Base-by-base conservation (phyloP, 1,140 invertebrate genomes). In the Sinonovacula constricta region DNA sequence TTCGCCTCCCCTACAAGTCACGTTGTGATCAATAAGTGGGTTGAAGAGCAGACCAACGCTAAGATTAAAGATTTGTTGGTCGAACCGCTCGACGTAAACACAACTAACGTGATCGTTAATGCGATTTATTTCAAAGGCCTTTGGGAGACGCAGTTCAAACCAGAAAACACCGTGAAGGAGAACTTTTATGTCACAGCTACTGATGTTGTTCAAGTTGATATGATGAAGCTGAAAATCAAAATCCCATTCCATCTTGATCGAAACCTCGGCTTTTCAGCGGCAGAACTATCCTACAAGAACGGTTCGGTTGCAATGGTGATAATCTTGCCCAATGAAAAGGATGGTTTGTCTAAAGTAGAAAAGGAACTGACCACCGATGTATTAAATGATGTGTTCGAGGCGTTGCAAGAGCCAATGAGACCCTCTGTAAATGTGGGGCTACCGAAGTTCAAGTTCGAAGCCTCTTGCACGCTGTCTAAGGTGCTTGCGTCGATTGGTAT, bases 81-180 rank as follows among this genome's bases (percentile, higher is more conserved):
- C 88, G 12, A 83, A 91, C 0, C 71, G 85, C 1, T 93, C 93
- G 0, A 90, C 1, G 80, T 91, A 0, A 69, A 80, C 0, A 95
- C 94, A 0, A 92, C 89, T 28, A 87, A 95, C 4, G 92, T 95
- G n/a, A 86, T 96, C 18, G 94, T 95, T 14, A 95, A 94, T 81
- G 94, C 95, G 0, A 86, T 96, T 3, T 96, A 96, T 76, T 96
- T 96, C 69, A 95, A 94, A 82, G 95, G 93, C 15, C 92, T 93
- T 62, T 96, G 95, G 95, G 92, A 95, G 51, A 90, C 92, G 22
- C 92, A 93, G 51, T 96, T 96, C 80, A 89, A 93, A 4, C 82
- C 87, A 0, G 86, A 87, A 1, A 82, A 86, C 18, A 96, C 94
- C 0, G 92, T 89, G 76, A 53, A 53, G 18, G 24, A 59, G 39